Conservation (phyloP, 2,797 vertebrate genomes). For the Amazona ochrocephala region DNA sequence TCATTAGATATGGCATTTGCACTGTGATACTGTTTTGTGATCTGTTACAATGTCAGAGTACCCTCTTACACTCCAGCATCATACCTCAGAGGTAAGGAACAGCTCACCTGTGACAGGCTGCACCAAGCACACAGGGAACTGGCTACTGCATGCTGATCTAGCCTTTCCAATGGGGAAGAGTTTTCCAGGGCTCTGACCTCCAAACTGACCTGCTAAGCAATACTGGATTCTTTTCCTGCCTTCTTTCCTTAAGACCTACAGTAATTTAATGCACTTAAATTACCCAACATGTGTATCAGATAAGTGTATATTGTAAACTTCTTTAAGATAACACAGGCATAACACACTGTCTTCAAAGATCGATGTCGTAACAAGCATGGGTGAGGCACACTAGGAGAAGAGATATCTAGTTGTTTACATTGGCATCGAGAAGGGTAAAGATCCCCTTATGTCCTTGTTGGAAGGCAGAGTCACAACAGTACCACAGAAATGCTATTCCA, state of each 20-base stretch:
- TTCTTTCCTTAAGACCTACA: neutral
- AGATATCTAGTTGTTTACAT: neutral
- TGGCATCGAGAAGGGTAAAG: neutral
- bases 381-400: neutral
- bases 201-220: neutral
- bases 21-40: neutral
- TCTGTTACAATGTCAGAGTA: neutral
- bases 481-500: neutral
- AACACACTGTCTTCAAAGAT: neutral
- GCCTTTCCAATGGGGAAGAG: rapidly evolving
- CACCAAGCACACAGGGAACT: rapidly evolving
- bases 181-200: neutral
- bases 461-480: neutral
- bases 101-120: rapidly evolving
- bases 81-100: neutral
- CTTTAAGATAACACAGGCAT: neutral
- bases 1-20: neutral
- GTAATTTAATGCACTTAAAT: neutral
- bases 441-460: neutral
- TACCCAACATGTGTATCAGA: neutral
- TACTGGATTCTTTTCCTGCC: neutral
- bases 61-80: neutral
- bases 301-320: neutral
- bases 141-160: neutral
- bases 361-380: neutral